phyloP scores from a whole-genome alignment of 2,113 vertebrate species.

The Pimephales promelas region DNA sequence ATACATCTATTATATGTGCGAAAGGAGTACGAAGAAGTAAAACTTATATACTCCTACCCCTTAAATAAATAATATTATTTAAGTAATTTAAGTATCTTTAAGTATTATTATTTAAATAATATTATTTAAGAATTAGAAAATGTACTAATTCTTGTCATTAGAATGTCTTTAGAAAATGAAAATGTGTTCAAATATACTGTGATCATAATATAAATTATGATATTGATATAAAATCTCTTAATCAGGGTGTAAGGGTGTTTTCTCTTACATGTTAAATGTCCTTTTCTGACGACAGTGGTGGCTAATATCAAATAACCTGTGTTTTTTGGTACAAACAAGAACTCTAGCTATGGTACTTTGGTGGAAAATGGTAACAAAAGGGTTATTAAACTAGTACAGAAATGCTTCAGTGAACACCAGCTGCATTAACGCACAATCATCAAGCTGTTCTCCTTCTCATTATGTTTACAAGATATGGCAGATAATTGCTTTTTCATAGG shows the following conservation, averaged over 20 bases:
- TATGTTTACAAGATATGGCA: slow-evolving; percentile 13
- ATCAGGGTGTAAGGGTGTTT: neutral
- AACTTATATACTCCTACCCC: too few relatives aligned
- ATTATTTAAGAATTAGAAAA: neutral
- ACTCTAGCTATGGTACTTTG: neutral
- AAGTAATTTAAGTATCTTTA: too few relatives aligned
- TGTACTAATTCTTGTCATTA: too few relatives aligned
- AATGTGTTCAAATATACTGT: neutral
- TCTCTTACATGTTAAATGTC: neutral
- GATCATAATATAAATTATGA: neutral
- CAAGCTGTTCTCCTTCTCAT: neutral
- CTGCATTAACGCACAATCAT: slow-evolving; percentile 10
- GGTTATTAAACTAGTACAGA: neutral
- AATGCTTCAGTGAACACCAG: neutral
- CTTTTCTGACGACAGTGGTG: neutral
- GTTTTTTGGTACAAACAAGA: neutral
- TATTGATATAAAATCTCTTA: neutral
- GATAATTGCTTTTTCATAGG: neutral
- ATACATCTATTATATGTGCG: too few relatives aligned
- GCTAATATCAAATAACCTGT: neutral
- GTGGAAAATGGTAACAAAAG: neutral
- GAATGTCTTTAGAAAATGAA: too few relatives aligned
- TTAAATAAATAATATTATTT: too few relatives aligned
- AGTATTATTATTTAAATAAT: too few relatives aligned
- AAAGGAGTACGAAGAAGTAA: too few relatives aligned